Conservation (phyloP, 2,797 vertebrate species). For the Balearica regulorum region DNA sequence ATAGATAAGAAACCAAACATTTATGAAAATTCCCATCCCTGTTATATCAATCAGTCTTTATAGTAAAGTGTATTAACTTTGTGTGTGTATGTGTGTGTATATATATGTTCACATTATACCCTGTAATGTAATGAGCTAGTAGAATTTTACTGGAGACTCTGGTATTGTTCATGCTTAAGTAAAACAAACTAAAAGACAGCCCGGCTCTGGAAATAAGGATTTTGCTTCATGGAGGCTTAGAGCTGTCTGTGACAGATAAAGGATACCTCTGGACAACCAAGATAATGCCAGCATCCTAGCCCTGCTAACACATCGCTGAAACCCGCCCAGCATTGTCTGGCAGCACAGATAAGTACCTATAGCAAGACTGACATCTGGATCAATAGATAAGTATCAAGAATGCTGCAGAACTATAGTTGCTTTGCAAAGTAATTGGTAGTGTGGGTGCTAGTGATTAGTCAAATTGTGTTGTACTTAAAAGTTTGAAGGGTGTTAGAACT, state of each 20-base stretch:
- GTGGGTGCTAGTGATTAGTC: neutral
- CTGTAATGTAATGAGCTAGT: neutral
- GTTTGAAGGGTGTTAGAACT: neutral
- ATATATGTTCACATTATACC: neutral
- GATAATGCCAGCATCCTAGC: neutral
- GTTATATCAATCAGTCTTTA: neutral
- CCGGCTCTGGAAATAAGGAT: neutral
- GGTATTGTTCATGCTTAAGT: neutral
- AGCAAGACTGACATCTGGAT: neutral
- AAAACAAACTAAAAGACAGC: neutral
- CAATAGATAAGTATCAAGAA: neutral
- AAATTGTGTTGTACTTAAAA: neutral
- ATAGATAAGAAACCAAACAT: neutral
- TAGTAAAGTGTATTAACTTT: neutral
- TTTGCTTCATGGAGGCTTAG: neutral
- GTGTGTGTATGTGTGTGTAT: rapidly evolving
- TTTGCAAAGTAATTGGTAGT: neutral
- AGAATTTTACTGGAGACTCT: neutral
- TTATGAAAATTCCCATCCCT: neutral
- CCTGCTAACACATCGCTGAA: neutral
- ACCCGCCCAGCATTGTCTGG: neutral
- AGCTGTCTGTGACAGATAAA: neutral
- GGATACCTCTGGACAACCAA: neutral
- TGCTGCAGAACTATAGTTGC: neutral
- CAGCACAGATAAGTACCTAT: neutral